Base-by-base conservation (phyloP, 2,113 vertebrate species). In the Scomber colias region DNA sequence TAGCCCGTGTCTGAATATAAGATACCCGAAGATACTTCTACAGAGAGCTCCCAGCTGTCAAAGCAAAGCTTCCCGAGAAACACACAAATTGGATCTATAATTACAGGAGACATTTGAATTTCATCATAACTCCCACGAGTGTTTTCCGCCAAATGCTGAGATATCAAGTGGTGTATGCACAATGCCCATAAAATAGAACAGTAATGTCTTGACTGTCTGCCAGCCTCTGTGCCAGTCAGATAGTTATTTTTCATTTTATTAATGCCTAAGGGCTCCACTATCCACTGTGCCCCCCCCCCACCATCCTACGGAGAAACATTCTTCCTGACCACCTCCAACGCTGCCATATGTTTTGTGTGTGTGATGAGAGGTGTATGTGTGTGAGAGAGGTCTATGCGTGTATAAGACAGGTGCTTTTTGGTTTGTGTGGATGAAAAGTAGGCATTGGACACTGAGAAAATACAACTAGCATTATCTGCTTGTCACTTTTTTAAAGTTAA, bases 91-190 rank as follows among this genome's bases (percentile, higher is more conserved):
- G 65, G 61, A 67, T 66, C 75, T 67, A 64, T 85, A 91, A 88
- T 87, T 87, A 85, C 46, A 72, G 66, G 65, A 85, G 84, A 80
- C 79, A 75, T 82, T 68, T 75, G 53, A 90, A 79, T 91, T 75
- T 84, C 72, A 80, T 85, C 62, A 84, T 61, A 65, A 75, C 31
- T 79, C 71, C 78, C 31, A 68, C 59, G 75, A 68, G 56, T 44
- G 17, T 68, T 82, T 69, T 17, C 68, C 5, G 30, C 46, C 80
- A 85, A 82, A 81, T 81, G 64, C 64, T 76, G 75, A 71, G 45
- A 69, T 81, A 54, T 82, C 35, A 63, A 71, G 55, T 50, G 15
- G 14, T 66, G 31, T 49, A n/a, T 77, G 14, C 17, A 70, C 16
- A 75, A 30, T 78, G 82, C 76, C 62, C n/a, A 59, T 71, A 82